phyloP scores from a whole-genome alignment of 2,797 vertebrate species.

The Gadopsis bispinosus region DNA sequence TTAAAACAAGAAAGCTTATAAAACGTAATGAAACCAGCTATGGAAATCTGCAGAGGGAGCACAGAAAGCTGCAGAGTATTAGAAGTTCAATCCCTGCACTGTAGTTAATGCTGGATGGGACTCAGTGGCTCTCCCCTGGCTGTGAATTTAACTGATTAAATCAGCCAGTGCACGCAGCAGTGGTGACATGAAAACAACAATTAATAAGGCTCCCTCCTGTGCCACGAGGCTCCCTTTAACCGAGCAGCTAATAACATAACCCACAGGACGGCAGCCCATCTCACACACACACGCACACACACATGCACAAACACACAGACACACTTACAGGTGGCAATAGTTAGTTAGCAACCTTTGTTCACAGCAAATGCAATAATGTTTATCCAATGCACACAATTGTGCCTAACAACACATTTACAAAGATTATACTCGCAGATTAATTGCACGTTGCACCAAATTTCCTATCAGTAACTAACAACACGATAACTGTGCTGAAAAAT shows the following conservation, averaged over 20 bases:
- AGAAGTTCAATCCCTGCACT: slow-evolving; percentile 79
- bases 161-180: slow-evolving; percentile 87
- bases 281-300: slow-evolving; percentile 53
- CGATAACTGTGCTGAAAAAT: slow-evolving; percentile 11
- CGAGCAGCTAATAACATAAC: slow-evolving; percentile 92
- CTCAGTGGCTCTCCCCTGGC: slow-evolving; percentile 81
- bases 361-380: slow-evolving; percentile 57
- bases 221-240: slow-evolving; percentile 87
- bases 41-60: slow-evolving; percentile 75
- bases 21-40: slow-evolving; percentile 78
- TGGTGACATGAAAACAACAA: slow-evolving; percentile 91
- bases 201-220: slow-evolving; percentile 89
- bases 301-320: slow-evolving; percentile 58
- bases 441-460: slow-evolving; percentile 38
- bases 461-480: slow-evolving; percentile 17
- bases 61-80: slow-evolving; percentile 74
- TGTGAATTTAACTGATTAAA: slow-evolving; percentile 93
- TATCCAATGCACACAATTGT: slow-evolving; percentile 36
- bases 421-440: slow-evolving; percentile 49
- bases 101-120: slow-evolving; percentile 84
- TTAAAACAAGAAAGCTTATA: slow-evolving; percentile 80
- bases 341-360: slow-evolving; percentile 65
- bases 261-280: slow-evolving; percentile 82
- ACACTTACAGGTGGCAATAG: slow-evolving; percentile 66
- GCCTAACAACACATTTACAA: slow-evolving; percentile 40